Conservation (phyloP, 1,140 invertebrate species). For the Palaemon carinicauda region DNA sequence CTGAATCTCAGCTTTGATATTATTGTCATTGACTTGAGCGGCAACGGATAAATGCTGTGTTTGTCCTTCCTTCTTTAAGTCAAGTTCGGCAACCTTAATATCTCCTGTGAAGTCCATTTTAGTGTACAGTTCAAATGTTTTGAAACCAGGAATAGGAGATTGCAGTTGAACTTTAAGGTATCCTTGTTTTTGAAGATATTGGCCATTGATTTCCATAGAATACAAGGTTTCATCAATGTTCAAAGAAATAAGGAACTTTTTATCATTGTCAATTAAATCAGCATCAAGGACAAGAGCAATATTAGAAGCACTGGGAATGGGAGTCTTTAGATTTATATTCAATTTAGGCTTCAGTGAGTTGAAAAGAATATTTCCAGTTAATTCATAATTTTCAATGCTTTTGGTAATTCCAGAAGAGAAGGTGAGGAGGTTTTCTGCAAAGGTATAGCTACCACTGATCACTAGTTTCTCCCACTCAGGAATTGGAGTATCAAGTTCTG, state of each 20-base stretch:
- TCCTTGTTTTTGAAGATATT: constrained; percentile 2
- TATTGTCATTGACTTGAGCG: neutral
- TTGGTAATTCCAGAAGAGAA: neutral
- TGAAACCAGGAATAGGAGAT: constrained; percentile 10
- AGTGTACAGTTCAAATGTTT: constrained; percentile 1
- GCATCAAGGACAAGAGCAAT: constrained; percentile 6
- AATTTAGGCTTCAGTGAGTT: constrained; percentile 2
- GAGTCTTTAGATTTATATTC: constrained; percentile 16
- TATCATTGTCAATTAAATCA: neutral
- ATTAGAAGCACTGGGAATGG: constrained; percentile 5
- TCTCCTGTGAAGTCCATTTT: constrained; percentile 31
- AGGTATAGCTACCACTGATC: constrained; percentile 7
- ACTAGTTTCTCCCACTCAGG: constrained; percentile 18
- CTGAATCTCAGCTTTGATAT: neutral
- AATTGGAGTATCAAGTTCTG: constrained; percentile 21
- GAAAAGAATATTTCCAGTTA: constrained; percentile 10
- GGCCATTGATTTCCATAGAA: constrained; percentile 11
- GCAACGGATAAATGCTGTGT: constrained; percentile 19
- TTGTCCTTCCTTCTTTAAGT: constrained; percentile 9
- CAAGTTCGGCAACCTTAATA: constrained; percentile 12
- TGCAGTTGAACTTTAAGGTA: neutral
- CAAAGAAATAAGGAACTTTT: neutral
- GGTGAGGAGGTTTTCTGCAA: neutral
- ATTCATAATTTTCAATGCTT: neutral
- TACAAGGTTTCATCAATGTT: constrained; percentile 1